Evolutionary conservation across 2,113 vertebrate genomes (phyloP).

Genomic region (Etheostoma cragini): DNA sequence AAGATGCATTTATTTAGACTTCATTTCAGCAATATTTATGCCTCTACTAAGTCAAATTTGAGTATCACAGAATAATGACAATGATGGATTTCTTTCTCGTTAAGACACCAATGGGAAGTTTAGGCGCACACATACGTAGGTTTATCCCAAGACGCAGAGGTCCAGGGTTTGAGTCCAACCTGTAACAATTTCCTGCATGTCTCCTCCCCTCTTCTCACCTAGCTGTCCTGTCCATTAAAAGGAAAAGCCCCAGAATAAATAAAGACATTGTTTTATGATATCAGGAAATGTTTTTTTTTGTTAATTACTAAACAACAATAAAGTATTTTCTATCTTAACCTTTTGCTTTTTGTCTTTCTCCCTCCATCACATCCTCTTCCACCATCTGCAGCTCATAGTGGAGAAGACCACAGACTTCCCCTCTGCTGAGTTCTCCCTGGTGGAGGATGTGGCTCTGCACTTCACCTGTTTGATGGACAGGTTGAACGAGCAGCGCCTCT

Average conservation of each 20-base stretch:
- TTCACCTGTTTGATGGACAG: constrained; percentile 97
- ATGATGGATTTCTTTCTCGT: not conserved
- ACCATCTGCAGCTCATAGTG: constrained; percentile 90
- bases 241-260: too few species aligned
- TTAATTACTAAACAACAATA: not conserved
- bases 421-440: constrained; percentile 93
- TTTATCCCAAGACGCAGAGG: too few species aligned
- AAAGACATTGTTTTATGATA: not conserved
- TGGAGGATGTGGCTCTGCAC: constrained; percentile 96
- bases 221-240: too few species aligned
- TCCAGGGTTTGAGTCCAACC: too few species aligned
- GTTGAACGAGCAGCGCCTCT: constrained; percentile 94
- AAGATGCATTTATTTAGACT: not conserved
- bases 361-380: constrained; percentile 2
- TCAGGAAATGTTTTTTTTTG: not conserved
- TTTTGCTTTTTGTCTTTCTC: not conserved
- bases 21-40: not conserved
- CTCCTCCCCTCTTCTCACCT: too few species aligned
- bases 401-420: constrained; percentile 96
- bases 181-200: too few species aligned
- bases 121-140: not conserved
- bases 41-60: not conserved
- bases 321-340: not conserved
- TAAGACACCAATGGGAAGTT: not conserved
- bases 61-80: not conserved